Conservation (phyloP, 2,113 vertebrate species). For the Pterocles gutturalis region DNA sequence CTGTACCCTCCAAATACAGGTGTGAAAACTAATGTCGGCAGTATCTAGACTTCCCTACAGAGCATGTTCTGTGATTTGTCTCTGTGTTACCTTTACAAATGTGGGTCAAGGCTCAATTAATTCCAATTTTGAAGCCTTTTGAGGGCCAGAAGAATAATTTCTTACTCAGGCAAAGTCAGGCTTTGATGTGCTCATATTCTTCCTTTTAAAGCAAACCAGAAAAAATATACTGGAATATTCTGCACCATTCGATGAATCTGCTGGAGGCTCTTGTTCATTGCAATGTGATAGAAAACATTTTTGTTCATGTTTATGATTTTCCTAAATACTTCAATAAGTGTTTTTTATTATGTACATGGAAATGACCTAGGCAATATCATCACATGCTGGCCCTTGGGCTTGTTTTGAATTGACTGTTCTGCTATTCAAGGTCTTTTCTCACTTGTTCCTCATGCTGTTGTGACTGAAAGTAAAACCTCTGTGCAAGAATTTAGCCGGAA, state of each 20-base stretch:
- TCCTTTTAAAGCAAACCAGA: conserved; percentile 18
- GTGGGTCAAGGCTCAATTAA: neutral
- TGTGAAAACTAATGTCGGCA: neutral
- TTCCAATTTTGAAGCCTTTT: neutral
- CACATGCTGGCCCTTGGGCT: neutral
- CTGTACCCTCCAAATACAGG: neutral
- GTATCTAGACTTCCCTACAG: neutral
- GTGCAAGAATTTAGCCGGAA: neutral
- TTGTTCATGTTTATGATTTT: neutral
- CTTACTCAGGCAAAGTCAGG: neutral
- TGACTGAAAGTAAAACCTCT: conserved; percentile 1
- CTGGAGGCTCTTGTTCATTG: neutral
- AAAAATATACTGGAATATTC: neutral
- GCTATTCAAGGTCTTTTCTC: neutral
- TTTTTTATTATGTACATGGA: neutral
- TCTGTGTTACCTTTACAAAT: neutral
- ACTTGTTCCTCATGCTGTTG: neutral
- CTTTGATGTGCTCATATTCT: conserved; percentile 19
- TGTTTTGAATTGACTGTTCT: neutral
- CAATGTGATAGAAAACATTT: neutral
- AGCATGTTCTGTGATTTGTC: neutral
- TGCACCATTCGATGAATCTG: neutral
- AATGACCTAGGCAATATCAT: neutral
- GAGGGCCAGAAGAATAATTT: neutral
- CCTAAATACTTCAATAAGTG: neutral